Base-by-base conservation (phyloP, 2,888 invertebrate genomes). In the Drosophila kanekoi region DNA sequence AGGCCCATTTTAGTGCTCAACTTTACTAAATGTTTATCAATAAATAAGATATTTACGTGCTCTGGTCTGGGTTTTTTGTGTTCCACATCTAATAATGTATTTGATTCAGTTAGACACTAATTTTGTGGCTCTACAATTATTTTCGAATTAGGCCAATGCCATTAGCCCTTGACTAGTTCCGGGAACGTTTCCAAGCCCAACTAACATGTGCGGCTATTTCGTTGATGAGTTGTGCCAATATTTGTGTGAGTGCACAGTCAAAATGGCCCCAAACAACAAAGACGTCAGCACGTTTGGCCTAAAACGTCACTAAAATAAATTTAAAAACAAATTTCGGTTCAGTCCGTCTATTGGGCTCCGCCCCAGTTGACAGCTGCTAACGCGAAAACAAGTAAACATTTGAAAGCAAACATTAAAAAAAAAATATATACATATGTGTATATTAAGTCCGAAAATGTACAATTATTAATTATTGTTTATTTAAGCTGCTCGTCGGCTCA, bases 261-360 rank as follows among this genome's bases (percentile, higher is more conserved):
- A 20, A 18, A 18, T 9, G 1, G 32, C 33, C 8, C 5, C 18
- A 23, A 18, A 23, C 14, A 14, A 16, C 5, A 37, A 14, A 37
- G 41, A 66, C 61, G 58, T 67, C 67, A 67, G 47, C 41, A 49
- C n/a, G 11, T 47, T 53, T 56, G n/a, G 18, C 51, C n/a, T 49
- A 32, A 47, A 44, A 68, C 65, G 53, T 73, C 67, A 68, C 51
- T 61, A 54, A 67, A 61, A 59, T 23, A 16, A 35, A 40, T 48
- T 61, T 65, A 20, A 59, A 28, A 52, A 51, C 61, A 52, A 43
- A 45, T 53, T 49, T 58, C 66, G 14, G 23, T 41, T 35, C 20
- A 56, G 33, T 40, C 14, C 41, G 45, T n/a, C 41, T 48, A 32
- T 32, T 41, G 11, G 10, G 45, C 23, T 10, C 1, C 43, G 18